A percentile compares a stretch with the other conserved stretches of the same genome.
Evolutionary conservation across 2,888 invertebrate species (phyloP).

Genomic region (Ypsolopha sequella): DNA sequence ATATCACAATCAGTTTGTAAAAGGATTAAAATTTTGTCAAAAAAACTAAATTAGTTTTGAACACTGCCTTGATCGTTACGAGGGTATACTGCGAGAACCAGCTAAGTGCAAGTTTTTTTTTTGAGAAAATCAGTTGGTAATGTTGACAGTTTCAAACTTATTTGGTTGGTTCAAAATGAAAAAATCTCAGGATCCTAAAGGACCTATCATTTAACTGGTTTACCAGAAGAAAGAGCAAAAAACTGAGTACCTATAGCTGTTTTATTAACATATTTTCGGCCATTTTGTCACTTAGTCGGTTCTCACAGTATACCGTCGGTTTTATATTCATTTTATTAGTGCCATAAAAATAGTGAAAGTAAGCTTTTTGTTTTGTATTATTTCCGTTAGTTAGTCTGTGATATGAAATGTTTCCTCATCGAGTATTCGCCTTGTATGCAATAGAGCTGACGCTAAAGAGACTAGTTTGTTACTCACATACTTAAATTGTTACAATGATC

Average conservation of each 20-base stretch:
- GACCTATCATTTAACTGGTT: no score
- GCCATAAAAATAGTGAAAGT: conserved; percentile 60
- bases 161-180: no score
- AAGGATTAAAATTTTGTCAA: background rate
- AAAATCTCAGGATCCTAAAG: no score
- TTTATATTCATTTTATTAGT: conserved; percentile 49
- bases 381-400: conserved; percentile 67
- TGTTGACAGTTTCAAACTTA: no score
- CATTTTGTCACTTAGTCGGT: no score
- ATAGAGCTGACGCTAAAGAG: background rate
- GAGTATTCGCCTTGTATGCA: conserved; percentile 41
- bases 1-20: background rate
- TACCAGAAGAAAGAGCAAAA: no score
- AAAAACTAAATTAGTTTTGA: conserved; percentile 13
- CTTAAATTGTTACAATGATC: background rate
- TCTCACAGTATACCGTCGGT: no score
- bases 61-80: conserved; percentile 45
- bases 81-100: no score
- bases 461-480: background rate
- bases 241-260: no score
- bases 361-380: conserved; percentile 36
- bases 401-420: conserved; percentile 51
- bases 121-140: no score
- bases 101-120: no score
- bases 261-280: no score